These are phyloP conservation scores for Cordylochernes scorpioides DNA, from an alignment of 2,888 invertebrate genomes.

Conservation along the genomic window DNA sequence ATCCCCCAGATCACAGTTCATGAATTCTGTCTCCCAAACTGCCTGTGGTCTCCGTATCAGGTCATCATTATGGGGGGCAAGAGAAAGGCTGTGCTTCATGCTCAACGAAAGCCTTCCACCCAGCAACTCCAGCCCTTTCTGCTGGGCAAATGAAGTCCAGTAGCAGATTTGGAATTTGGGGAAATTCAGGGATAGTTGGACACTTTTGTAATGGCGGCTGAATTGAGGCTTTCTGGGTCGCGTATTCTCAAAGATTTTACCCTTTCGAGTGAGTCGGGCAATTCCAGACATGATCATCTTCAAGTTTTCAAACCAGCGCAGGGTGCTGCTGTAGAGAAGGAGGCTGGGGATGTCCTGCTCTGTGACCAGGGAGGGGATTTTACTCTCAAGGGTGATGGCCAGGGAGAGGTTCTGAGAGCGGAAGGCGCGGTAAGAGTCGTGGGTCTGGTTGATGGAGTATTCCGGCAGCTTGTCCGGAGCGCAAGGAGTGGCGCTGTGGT, in stretches of 20 bases:
- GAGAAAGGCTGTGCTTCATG: constrained; percentile 28
- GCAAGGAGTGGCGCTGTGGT: constrained; percentile 77
- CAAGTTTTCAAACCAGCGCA: constrained; percentile 82
- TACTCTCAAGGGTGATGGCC: constrained; percentile 48
- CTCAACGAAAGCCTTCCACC: constrained; percentile 25
- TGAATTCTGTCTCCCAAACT: constrained; percentile 68
- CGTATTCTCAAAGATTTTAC: constrained; percentile 55
- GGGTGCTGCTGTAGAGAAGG: constrained; percentile 67
- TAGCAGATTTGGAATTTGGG: constrained; percentile 36
- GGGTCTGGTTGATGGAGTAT: constrained; percentile 71
- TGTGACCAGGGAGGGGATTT: constrained; percentile 21
- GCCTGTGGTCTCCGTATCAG: constrained; percentile 37
- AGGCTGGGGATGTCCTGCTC: constrained; percentile 22
- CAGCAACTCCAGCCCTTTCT: constrained; percentile 60
- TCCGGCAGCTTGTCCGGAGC: constrained; percentile 87
- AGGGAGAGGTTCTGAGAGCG: constrained; percentile 59
- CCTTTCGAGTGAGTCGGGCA: constrained; percentile 75
- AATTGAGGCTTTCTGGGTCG: constrained; percentile 65
- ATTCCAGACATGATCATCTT: constrained; percentile 54
- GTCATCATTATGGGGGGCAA: constrained; percentile 48
- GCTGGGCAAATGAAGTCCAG: constrained; percentile 92
- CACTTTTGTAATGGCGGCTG: constrained; percentile 42
- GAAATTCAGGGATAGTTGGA: constrained; percentile 14
- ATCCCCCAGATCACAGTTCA: constrained; percentile 74
- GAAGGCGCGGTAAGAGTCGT: constrained; percentile 83